Evolutionary conservation across 1,140 invertebrate species (phyloP).

Genomic region (Drosophila tsacasi): DNA sequence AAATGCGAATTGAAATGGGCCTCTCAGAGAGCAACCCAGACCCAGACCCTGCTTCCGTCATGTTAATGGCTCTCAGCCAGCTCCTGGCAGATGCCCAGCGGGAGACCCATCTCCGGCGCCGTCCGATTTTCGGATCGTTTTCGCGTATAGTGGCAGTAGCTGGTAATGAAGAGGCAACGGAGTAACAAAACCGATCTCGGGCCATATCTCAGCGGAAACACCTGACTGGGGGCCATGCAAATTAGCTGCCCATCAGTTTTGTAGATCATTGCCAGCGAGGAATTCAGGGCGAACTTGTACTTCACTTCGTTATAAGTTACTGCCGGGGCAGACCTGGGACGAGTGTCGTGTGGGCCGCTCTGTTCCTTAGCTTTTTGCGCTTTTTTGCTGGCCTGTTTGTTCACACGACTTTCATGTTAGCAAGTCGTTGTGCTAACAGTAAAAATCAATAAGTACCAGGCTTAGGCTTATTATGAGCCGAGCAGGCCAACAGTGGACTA

Average conservation of each 20-base stretch:
- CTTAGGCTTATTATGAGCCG: constrained; percentile 62
- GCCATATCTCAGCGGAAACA: constrained; percentile 22
- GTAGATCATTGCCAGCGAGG: constrained; percentile 4
- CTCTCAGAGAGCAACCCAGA: not conserved
- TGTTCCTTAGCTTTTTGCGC: constrained; percentile 23
- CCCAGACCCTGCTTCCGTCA: constrained; percentile 75
- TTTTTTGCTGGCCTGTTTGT: constrained; percentile 57
- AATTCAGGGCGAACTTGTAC: constrained; percentile 26
- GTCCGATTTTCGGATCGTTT: constrained; percentile 2
- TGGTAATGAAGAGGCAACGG: constrained; percentile 32
- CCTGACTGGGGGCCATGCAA: constrained; percentile 20
- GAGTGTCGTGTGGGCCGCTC: constrained; percentile 25
- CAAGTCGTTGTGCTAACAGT: constrained; percentile 76
- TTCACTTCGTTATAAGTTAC: constrained; percentile 22
- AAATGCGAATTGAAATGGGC: constrained; percentile 71
- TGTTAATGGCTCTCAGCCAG: constrained; percentile 41
- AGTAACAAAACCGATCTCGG: constrained; percentile 8
- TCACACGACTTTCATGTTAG: constrained; percentile 82
- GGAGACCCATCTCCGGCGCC: constrained; percentile 24
- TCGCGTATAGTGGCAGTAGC: constrained; percentile 2
- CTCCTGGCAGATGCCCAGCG: constrained; percentile 40
- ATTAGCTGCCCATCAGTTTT: constrained; percentile 19
- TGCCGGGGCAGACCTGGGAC: constrained; percentile 4
- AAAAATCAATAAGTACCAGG: constrained; percentile 80
- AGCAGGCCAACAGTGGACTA: constrained; percentile 56